Evolutionary conservation across 2,113 vertebrate species (phyloP), one percentile per base, ranked within the genome.

Genomic region (Toxostoma redivivum): DNA sequence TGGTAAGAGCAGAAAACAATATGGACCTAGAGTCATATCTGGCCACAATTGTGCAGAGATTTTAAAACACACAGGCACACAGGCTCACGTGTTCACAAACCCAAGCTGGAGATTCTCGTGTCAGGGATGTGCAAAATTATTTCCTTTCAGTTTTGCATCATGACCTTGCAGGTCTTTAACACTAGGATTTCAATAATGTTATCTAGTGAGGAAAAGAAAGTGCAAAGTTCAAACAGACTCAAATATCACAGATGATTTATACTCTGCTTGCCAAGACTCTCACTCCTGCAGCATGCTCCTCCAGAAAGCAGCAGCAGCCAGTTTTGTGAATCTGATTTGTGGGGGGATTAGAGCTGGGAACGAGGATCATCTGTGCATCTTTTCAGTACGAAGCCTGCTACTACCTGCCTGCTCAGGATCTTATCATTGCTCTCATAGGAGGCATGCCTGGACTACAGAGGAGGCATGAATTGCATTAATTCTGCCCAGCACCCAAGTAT

Each of bases 261-360:
- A 27, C 45, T 57, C 40, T 15, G 37, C 72, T 79, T 23, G 37
- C 77, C 7, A 6, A 78, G 40, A 40, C 40, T 62, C 67, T 86
- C 1, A 0, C 24, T 80, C 54, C 37, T 67, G 60, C 81, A 89
- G 80, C 72, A 10, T 8, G 17, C 44, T 87, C 44, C 65, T 81
- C 61, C 83, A 89, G 86, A 91, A 94, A 89, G 86, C 90, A 92
- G 88, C 71, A 61, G 84, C 67, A 73, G 80, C 15, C 50, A 27
- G 22, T 33, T 86, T 37, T 51, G 37, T 5, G 19, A 78, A 64
- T 86, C 77, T 74, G 7, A 70, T 83, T 92, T 74, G 56, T n/a
- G 66, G 44, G 50, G 58, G 48, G 20, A 64, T 95, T 84, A 69
- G 57, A 90, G 44, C 37, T 37, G 85, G 57, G 66, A 54, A 88